Percentiles rank a stretch among this genome's conserved stretches.
phyloP scores from a whole-genome alignment of 2,113 vertebrate species.

The Leiothrix lutea region DNA sequence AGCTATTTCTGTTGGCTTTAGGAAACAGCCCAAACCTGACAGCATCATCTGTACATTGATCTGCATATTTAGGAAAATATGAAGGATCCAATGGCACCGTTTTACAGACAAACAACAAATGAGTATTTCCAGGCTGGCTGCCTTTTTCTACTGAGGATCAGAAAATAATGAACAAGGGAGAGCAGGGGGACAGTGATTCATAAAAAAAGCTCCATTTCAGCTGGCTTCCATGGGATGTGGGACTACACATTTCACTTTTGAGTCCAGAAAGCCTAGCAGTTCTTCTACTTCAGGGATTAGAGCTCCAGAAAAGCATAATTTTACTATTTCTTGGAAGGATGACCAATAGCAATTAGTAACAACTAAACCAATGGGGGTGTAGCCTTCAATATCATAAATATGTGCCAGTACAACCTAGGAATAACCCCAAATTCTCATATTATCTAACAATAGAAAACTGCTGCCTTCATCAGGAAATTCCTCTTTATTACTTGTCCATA shows the following conservation, averaged over 20 bases:
- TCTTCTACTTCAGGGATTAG: neutral
- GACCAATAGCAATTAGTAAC: neutral
- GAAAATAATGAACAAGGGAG: neutral
- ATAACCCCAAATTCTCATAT: neutral
- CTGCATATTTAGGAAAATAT: neutral
- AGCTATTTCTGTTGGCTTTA: neutral
- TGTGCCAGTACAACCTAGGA: neutral
- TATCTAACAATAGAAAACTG: neutral
- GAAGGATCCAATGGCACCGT: neutral
- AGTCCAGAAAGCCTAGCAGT: neutral
- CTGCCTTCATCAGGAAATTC: neutral
- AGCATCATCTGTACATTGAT: neutral
- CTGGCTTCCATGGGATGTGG: neutral
- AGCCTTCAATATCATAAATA: neutral
- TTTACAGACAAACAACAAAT: neutral
- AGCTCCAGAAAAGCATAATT: neutral
- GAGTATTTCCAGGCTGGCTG: neutral
- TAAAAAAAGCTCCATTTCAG: neutral
- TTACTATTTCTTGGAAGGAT: neutral
- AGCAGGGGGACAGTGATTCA: neutral
- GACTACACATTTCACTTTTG: accelerated
- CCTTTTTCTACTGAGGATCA: neutral
- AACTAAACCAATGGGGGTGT: neutral
- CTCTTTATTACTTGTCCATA: neutral
- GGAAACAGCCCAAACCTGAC: neutral